These are phyloP conservation scores for Argopecten irradians DNA, from an alignment of 1,140 invertebrate species.

Conservation along the genomic window DNA sequence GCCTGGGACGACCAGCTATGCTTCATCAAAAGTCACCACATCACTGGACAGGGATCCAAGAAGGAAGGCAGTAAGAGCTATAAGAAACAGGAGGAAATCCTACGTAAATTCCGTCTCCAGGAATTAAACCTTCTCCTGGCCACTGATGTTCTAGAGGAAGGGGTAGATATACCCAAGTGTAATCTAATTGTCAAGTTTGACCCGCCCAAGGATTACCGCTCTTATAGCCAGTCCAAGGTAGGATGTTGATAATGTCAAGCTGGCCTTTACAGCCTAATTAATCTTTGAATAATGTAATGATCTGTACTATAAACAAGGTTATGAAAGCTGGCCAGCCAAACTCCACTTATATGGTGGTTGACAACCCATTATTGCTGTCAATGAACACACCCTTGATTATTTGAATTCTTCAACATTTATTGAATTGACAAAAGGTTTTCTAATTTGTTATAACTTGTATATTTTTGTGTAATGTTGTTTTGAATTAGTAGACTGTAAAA, in stretches of 20 bases:
- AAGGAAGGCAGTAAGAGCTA: slow-evolving; percentile 57
- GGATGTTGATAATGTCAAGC: background rate
- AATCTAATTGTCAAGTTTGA: slow-evolving; percentile 90
- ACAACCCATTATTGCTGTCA: too few relatives aligned
- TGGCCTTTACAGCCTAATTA: too few relatives aligned
- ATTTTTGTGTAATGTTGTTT: too few relatives aligned
- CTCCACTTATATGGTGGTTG: too few relatives aligned
- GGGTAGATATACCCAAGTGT: slow-evolving; percentile 90
- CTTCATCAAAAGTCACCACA: slow-evolving; percentile 74
- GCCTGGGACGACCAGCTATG: slow-evolving; percentile 74
- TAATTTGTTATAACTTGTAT: too few relatives aligned
- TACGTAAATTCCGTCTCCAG: slow-evolving; percentile 86
- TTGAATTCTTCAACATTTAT: too few relatives aligned
- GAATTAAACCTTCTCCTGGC: slow-evolving; percentile 96
- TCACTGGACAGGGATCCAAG: slow-evolving; percentile 63
- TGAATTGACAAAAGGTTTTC: too few relatives aligned
- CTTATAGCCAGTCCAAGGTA: slow-evolving; percentile 87
- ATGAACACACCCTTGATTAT: too few relatives aligned
- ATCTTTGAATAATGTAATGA: too few relatives aligned
- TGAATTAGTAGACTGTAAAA: too few relatives aligned
- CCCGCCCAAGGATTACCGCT: slow-evolving; percentile 82
- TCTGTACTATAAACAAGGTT: too few relatives aligned
- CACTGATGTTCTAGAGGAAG: slow-evolving; percentile 89
- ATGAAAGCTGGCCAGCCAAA: too few relatives aligned
- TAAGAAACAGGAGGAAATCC: slow-evolving; percentile 88